phyloP scores from a whole-genome alignment of 2,888 invertebrate species.

The Brachypalpus laphriformis region DNA sequence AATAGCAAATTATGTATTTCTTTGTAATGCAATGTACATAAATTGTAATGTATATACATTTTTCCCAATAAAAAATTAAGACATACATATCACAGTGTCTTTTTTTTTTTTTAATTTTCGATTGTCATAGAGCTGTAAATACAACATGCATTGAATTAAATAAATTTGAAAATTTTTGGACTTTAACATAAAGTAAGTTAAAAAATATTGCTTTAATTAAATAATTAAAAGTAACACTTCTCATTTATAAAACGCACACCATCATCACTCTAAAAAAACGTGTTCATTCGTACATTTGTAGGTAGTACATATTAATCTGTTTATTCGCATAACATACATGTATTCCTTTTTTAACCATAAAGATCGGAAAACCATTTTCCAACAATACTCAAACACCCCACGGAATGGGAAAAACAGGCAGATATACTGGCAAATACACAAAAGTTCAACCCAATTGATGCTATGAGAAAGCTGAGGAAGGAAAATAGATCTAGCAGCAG shows the following conservation, averaged over 20 bases:
- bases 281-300: too few species aligned
- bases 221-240: background rate
- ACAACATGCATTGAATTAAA: slow-evolving; percentile 27
- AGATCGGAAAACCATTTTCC: slow-evolving; percentile 25
- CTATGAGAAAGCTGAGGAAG: slow-evolving; percentile 63
- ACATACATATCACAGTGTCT: background rate
- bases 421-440: slow-evolving; percentile 79
- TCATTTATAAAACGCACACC: background rate
- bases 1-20: background rate
- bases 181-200: slow-evolving; percentile 20
- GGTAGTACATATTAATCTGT: too few species aligned
- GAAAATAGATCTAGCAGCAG: slow-evolving; percentile 23
- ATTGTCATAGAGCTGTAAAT: slow-evolving; percentile 50
- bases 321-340: background rate
- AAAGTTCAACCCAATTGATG: slow-evolving; percentile 79
- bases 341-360: slow-evolving; percentile 5
- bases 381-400: slow-evolving; percentile 74
- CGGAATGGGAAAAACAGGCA: slow-evolving; percentile 81
- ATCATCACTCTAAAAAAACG: background rate
- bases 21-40: background rate
- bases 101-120: background rate
- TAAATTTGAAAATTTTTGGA: slow-evolving; percentile 20
- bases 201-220: background rate
- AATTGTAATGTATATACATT: background rate
- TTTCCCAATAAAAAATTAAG: background rate